Conservation (phyloP, 2,888 invertebrate species). For the Melanostoma scalare region DNA sequence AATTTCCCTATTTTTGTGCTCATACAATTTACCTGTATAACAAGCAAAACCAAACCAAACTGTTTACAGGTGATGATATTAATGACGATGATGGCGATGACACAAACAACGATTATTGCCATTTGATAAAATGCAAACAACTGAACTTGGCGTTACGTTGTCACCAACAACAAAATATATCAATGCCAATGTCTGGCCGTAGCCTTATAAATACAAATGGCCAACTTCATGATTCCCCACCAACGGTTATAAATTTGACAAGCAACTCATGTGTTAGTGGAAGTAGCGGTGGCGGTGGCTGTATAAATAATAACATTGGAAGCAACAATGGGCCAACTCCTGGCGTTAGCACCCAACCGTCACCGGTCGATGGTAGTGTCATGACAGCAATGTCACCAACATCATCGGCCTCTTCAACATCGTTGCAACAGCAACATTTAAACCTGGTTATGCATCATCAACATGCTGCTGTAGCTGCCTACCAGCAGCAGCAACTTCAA, state of each 20-base stretch:
- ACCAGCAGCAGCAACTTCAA: slow-evolving; percentile 68
- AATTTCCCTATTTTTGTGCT: slow-evolving; percentile 58
- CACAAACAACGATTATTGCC: slow-evolving; percentile 76
- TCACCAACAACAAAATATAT: slow-evolving; percentile 76
- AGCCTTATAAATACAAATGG: slow-evolving; percentile 74
- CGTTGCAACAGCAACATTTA: slow-evolving; percentile 71
- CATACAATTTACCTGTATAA: slow-evolving; percentile 66
- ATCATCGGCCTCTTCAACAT: slow-evolving; percentile 74
- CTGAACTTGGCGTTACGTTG: slow-evolving; percentile 79
- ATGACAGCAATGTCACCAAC: slow-evolving; percentile 77
- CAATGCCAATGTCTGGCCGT: slow-evolving; percentile 73
- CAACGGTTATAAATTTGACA: slow-evolving; percentile 76
- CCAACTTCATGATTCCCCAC: slow-evolving; percentile 74
- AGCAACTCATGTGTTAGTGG: slow-evolving; percentile 75
- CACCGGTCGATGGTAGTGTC: slow-evolving; percentile 54
- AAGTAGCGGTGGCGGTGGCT: slow-evolving; percentile 53
- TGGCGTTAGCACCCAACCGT: slow-evolving; percentile 28
- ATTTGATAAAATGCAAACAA: slow-evolving; percentile 79
- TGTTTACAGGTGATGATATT: slow-evolving; percentile 80
- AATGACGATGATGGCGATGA: slow-evolving; percentile 75
- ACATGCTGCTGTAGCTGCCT: slow-evolving; percentile 68
- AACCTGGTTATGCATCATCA: slow-evolving; percentile 70
- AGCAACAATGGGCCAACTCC: slow-evolving; percentile 32
- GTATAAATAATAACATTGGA: slow-evolving; percentile 25
- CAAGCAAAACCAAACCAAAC: slow-evolving; percentile 74